Conservation (phyloP, 2,888 invertebrate species). For the Digitonthophagus gazella region DNA sequence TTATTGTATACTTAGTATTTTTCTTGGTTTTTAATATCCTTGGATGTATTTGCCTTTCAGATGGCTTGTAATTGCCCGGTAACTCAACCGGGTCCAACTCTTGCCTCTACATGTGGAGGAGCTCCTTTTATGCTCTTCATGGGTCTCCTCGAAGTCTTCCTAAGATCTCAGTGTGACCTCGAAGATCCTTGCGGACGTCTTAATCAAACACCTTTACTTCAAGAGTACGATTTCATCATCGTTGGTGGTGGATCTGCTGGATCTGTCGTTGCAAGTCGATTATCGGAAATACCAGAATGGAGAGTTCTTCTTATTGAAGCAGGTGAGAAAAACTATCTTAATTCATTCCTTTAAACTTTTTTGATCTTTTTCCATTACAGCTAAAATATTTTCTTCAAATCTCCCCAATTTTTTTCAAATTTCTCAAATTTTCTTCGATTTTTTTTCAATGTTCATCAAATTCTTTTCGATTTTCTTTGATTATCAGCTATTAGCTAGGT, state of each 20-base stretch:
- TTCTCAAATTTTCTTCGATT: too few relatives aligned
- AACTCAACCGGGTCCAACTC: constrained; percentile 76
- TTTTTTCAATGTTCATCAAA: too few relatives aligned
- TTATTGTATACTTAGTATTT: too few relatives aligned
- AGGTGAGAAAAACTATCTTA: too few relatives aligned
- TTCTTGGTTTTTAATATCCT: too few relatives aligned
- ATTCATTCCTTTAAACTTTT: too few relatives aligned
- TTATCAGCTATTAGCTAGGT: too few relatives aligned
- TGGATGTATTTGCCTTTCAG: too few relatives aligned
- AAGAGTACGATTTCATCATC: constrained; percentile 73
- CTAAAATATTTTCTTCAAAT: neutral
- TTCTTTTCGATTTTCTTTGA: too few relatives aligned
- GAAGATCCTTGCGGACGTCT: constrained; percentile 84
- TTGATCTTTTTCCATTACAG: neutral
- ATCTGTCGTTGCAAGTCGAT: constrained; percentile 67
- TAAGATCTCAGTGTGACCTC: constrained; percentile 81
- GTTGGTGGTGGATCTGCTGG: constrained; percentile 73
- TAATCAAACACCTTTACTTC: constrained; percentile 57
- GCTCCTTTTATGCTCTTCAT: constrained; percentile 86
- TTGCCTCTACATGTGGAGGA: constrained; percentile 82
- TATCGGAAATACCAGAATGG: constrained; percentile 73
- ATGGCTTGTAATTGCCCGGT: constrained; percentile 78
- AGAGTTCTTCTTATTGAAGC: constrained; percentile 73
- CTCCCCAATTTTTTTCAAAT: neutral
- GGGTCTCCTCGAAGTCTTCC: constrained; percentile 82